Conservation (phyloP, 1,140 invertebrate species). For the Solenopsis invicta region DNA sequence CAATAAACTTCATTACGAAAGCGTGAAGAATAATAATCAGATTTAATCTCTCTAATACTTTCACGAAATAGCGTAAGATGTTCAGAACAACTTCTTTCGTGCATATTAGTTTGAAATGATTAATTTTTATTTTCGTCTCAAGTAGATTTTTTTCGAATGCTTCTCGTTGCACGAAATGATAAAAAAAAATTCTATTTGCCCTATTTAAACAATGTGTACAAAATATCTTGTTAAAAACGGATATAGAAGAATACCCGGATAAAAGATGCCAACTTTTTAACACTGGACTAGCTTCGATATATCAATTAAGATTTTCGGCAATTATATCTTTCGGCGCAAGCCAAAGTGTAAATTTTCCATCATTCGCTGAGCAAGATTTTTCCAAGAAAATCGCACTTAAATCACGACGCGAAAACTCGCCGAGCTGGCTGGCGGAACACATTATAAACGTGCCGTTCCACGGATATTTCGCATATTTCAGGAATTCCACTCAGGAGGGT, state of each 20-base stretch:
- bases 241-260: not conserved
- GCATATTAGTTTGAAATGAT: not conserved
- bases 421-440: constrained; percentile 63
- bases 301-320: constrained; percentile 28
- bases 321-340: constrained; percentile 18
- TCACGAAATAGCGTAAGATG: not conserved
- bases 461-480: constrained; percentile 80
- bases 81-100: too few species aligned
- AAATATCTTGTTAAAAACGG: not conserved
- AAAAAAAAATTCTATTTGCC: not conserved
- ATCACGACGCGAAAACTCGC: constrained; percentile 63
- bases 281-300: not conserved
- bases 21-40: constrained; percentile 27
- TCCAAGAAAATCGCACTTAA: constrained; percentile 54
- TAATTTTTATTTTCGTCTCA: not conserved
- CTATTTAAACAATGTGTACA: not conserved
- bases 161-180: not conserved
- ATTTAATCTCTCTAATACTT: not conserved
- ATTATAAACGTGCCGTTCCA: constrained; percentile 73
- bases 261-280: not conserved
- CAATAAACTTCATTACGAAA: constrained; percentile 52
- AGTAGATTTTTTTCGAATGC: not conserved
- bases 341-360: constrained; percentile 5
- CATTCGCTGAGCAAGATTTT: constrained; percentile 49
- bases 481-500: constrained; percentile 74